Base-by-base conservation (phyloP, 2,888 invertebrate genomes). In the Deilephila elpenor region DNA sequence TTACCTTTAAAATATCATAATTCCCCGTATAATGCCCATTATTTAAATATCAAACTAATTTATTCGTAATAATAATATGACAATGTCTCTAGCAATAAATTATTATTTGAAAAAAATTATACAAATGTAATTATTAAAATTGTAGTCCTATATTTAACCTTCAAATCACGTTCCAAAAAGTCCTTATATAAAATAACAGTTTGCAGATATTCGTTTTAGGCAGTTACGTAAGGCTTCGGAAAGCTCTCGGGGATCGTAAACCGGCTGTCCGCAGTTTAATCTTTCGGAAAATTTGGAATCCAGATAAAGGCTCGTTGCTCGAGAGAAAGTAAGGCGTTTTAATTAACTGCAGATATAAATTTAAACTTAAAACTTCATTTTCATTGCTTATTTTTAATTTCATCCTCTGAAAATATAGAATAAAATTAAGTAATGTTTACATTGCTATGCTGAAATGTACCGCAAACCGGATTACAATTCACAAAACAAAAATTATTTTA, bases 241-340 rank as follows among this genome's bases (percentile, higher is more conserved):
- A 81, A 80, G 84, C 87, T 85, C 84, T 79, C 86, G 77, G 84
- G 84, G 82, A 76, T 84, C 87, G 86, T 88, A 88, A 88, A 88
- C 88, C 88, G 86, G 80, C 84, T 81, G 86, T 83, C 87, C 85
- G 86, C 82, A 85, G 85, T 85, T 88, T 88, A 88, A 88, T 88
- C 88, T 88, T 86, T 84, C 81, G 88, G 87, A 88, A 88, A 88
- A 88, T 87, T 86, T 85, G 82, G 17, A 85, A 86, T 83, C 82
- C 84, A 81, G 84, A 85, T 85, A 86, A 83, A 84, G 85, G 84
- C 81, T 84, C 82, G 82, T 79, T 76, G 77, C 25, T 67, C 73
- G 77, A 78, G 77, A 78, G 78, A 76, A 75, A 79, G 80, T 74
- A 79, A 83, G 81, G 78, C 79, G 80, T 82, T 56, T 85, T 88